These are phyloP conservation scores for Catagonus wagneri DNA, from an alignment of 2,113 vertebrate species.

Conservation along the genomic window DNA sequence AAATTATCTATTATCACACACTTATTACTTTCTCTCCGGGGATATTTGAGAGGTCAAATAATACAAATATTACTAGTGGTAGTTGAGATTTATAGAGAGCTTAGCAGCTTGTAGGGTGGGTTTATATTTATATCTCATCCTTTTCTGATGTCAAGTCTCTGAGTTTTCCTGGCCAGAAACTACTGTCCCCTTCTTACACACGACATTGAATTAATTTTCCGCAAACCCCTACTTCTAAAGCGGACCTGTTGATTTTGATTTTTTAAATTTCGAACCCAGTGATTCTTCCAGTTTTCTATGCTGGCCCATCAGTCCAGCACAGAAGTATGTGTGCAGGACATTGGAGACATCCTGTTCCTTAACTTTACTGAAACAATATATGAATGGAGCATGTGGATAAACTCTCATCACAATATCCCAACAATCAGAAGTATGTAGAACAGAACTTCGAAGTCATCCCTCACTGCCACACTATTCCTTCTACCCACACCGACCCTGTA, in stretches of 20 bases:
- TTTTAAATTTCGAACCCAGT: background rate
- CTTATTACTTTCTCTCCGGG: background rate
- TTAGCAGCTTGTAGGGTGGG: background rate
- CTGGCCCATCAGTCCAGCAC: too few relatives aligned
- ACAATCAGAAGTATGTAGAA: background rate
- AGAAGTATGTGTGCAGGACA: rapidly evolving
- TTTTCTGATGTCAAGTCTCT: background rate
- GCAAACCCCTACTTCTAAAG: background rate
- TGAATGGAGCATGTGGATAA: background rate
- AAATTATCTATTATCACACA: background rate
- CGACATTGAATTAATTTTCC: background rate
- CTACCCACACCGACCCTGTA: background rate
- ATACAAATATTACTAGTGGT: background rate
- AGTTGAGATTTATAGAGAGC: background rate
- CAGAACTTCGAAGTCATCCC: background rate
- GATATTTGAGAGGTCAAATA: slow-evolving; percentile 1
- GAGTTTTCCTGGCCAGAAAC: background rate
- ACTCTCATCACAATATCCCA: background rate
- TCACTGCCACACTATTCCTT: background rate
- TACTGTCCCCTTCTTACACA: background rate
- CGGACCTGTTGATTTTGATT: background rate
- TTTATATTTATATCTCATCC: background rate
- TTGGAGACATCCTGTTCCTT: background rate
- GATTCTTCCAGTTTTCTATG: background rate
- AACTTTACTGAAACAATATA: background rate